Conservation (phyloP, 2,888 invertebrate species). For the Dugesia japonica region DNA sequence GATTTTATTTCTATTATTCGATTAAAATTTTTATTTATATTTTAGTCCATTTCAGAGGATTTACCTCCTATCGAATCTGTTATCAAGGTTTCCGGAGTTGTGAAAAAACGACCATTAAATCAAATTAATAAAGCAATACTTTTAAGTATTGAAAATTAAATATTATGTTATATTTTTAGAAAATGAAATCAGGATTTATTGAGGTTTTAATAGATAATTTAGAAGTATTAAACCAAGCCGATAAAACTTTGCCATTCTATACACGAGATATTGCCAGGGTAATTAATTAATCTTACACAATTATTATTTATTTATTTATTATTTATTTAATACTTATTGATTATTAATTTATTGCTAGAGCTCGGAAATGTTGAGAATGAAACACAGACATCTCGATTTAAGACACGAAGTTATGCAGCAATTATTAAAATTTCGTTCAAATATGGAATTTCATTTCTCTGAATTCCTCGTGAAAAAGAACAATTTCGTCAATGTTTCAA, state of each 20-base stretch:
- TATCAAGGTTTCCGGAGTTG: slow-evolving; percentile 57
- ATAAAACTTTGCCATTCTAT: not conserved
- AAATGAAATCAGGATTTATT: not conserved
- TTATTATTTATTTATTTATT: no score
- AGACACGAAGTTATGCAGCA: slow-evolving; percentile 67
- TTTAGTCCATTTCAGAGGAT: slow-evolving; percentile 11
- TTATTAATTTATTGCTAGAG: no score
- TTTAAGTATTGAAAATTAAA: no score
- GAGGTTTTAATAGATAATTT: not conserved
- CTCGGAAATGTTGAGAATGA: slow-evolving; percentile 63
- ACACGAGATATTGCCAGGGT: no score
- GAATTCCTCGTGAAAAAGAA: slow-evolving; percentile 60
- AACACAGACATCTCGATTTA: slow-evolving; percentile 63
- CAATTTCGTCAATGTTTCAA: slow-evolving; percentile 84
- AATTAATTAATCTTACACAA: no score
- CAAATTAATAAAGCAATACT: slow-evolving; percentile 58
- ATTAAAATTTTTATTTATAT: not conserved
- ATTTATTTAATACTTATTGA: not conserved
- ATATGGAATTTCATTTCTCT: slow-evolving; percentile 67
- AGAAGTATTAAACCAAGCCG: not conserved
- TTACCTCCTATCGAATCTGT: slow-evolving; percentile 49
- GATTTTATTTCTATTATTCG: not conserved
- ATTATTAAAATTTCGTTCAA: slow-evolving; percentile 62
- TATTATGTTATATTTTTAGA: no score
- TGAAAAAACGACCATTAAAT: slow-evolving; percentile 57